Evolutionary conservation across 2,113 vertebrate genomes (phyloP).

Genomic region (Hiodon alosoides): DNA sequence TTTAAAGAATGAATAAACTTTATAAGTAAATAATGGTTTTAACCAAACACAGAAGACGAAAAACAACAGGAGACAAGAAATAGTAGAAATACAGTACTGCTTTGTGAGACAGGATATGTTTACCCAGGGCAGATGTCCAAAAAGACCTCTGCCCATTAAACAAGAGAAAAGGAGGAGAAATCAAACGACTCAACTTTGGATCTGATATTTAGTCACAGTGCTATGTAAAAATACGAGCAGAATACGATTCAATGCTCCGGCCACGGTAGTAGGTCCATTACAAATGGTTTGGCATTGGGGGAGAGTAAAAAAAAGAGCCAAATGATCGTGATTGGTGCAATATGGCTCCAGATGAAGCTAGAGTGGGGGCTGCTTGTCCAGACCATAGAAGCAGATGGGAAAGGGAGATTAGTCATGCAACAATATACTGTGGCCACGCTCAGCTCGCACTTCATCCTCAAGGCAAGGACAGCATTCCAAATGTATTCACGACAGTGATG

Average conservation of each 20-base stretch:
- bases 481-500: constrained; percentile 10
- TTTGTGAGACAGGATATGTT: too few relatives aligned
- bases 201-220: constrained; percentile 1
- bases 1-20: too few relatives aligned
- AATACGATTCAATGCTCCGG: not conserved
- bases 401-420: constrained; percentile 31
- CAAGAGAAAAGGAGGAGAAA: not conserved
- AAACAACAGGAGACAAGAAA: too few relatives aligned
- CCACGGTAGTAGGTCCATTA: constrained; percentile 13
- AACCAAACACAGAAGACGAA: too few relatives aligned
- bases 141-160: too few relatives aligned
- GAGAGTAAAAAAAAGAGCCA: not conserved
- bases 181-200: not conserved
- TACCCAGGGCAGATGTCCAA: too few relatives aligned
- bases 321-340: constrained; percentile 34
- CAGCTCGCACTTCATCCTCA: constrained; percentile 20
- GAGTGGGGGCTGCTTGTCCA: constrained; percentile 24
- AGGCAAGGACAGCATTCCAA: constrained; percentile 21
- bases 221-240: not conserved
- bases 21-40: too few relatives aligned
- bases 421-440: constrained; percentile 26
- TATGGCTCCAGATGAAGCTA: constrained; percentile 29
- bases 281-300: constrained; percentile 9
- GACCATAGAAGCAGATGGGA: constrained; percentile 28
- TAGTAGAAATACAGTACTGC: too few relatives aligned